Base-by-base conservation (phyloP, 2,888 invertebrate genomes). In the Ischnus inquisitorius region DNA sequence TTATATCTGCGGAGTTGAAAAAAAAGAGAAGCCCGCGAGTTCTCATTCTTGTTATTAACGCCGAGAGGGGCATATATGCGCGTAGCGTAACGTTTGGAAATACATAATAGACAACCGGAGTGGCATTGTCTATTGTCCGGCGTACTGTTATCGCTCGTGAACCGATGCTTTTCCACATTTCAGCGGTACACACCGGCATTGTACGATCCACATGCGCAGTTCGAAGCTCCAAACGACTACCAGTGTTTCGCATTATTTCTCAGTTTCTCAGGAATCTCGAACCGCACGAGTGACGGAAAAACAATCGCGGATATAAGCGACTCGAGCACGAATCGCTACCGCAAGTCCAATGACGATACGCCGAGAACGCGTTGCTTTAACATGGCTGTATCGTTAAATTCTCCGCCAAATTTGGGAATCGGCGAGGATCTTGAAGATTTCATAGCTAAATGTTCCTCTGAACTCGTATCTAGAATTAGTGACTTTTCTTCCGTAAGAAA, bases 71-170 rank as follows among this genome's bases (percentile, higher is more conserved):
- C n/a, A n/a, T 22, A 46, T 48, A 14, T 25, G 48, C 25, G 34
- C 39, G 19, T 16, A 41, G 12, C 41, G n/a, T 48, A 68, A 46
- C 16, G 48, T 48, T 48, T 14, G 25, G 48, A 41, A 71, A 41
- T 46, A n/a, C 19, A 43, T 75, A 75, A 48, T 68, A 41, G 43
- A 81, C 68, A 75, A 64, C 62, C 22, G 71, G n/a, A n/a, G 34
- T 60, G 28, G 51, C 67, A 78, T 82, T 78, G 82, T 82, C 43
- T 68, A 74, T 78, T 78, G 82, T 82, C 67, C 72, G 77, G 64
- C 39, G 25, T 62, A 64, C 25, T 51, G 6, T 16, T 60, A 4
- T 34, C 34, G 67, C 25, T 57, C 51, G 39, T 57, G 46, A 65
- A 54, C 3, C 43, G 22, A 19, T 28, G 3, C 12, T 48, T 43